Conservation (phyloP, 2,113 vertebrate species). For the Elgaria multicarinata region DNA sequence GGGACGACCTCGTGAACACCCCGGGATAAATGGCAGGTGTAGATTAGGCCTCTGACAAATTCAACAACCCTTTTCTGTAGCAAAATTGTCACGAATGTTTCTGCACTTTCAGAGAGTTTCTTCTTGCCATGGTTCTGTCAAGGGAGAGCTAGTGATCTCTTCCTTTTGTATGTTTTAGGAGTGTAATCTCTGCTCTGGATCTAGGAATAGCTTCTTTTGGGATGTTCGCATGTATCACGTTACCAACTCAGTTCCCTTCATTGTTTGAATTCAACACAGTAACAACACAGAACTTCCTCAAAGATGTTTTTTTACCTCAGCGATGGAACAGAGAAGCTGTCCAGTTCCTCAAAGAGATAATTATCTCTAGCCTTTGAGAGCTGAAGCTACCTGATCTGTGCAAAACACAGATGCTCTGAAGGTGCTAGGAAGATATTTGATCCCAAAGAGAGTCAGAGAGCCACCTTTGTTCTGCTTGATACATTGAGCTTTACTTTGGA, state of each 20-base stretch:
- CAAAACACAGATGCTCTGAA: constrained; percentile 16
- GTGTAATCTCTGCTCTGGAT: background rate
- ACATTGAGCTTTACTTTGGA: background rate
- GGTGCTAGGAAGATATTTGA: constrained; percentile 14
- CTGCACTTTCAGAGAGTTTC: background rate
- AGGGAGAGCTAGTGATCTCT: background rate
- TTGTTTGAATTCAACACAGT: constrained; percentile 18
- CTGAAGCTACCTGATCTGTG: constrained; percentile 28
- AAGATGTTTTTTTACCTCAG: constrained; percentile 4
- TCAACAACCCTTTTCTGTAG: background rate
- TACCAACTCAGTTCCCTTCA: constrained; percentile 17
- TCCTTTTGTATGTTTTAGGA: background rate
- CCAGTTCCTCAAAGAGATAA: constrained; percentile 29
- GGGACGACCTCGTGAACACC: too few relatives aligned
- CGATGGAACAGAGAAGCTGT: constrained; percentile 3
- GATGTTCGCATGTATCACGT: background rate
- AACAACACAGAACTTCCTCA: constrained; percentile 13
- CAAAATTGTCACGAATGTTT: background rate
- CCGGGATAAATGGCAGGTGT: too few relatives aligned
- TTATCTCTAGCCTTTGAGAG: constrained; percentile 10
- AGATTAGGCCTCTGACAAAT: background rate
- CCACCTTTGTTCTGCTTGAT: constrained; percentile 10
- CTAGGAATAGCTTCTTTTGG: constrained; percentile 4
- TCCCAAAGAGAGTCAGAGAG: background rate
- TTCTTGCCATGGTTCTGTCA: background rate